These are phyloP conservation scores for Mus spicilegus DNA, from an alignment of 2,113 vertebrate species.

Conservation along the genomic window DNA sequence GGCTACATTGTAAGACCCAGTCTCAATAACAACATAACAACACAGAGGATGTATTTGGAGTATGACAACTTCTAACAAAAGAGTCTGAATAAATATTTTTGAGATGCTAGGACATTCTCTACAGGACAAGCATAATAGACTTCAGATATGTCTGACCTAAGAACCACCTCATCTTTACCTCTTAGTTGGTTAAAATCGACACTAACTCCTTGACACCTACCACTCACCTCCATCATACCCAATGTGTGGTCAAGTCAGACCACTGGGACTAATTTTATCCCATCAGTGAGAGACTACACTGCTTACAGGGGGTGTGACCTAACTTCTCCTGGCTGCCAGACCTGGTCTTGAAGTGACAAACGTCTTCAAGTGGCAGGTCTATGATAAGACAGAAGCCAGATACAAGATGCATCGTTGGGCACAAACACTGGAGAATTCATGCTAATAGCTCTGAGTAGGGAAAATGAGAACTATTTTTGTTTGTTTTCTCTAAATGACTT, in stretches of 20 bases:
- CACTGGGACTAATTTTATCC: not conserved
- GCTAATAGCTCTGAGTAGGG: not conserved
- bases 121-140: not conserved
- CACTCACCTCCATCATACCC: not conserved
- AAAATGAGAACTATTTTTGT: conserved; percentile 24
- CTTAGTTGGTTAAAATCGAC: not conserved
- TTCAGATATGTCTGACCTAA: not conserved
- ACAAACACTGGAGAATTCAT: not conserved
- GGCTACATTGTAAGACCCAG: not conserved
- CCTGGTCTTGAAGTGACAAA: not conserved
- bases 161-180: not conserved
- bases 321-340: not conserved
- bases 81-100: not conserved
- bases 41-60: not conserved
- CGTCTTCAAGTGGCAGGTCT: not conserved
- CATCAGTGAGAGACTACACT: not conserved
- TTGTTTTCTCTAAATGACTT: not conserved
- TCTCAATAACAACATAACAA: not conserved
- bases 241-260: not conserved
- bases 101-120: not conserved
- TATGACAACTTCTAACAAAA: not conserved
- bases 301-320: not conserved
- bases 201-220: not conserved
- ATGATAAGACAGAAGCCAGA: not conserved
- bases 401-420: not conserved